Evolutionary conservation across 2,888 invertebrate genomes (phyloP).

Genomic region (Eulithis testata): DNA sequence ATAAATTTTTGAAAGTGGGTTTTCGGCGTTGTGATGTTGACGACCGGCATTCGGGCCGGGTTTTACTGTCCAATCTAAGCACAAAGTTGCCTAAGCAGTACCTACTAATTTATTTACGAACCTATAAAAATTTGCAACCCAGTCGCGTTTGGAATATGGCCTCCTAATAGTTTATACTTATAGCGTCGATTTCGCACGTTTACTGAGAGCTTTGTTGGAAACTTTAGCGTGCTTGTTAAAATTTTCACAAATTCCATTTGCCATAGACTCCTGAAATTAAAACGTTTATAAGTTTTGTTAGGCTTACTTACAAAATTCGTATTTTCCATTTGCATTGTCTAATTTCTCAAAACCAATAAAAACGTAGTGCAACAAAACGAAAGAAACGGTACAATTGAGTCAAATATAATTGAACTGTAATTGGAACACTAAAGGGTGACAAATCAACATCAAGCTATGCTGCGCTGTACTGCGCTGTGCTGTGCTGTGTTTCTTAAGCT

Average conservation of each 20-base stretch:
- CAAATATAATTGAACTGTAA: constrained; percentile 29
- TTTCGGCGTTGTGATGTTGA: constrained; percentile 24
- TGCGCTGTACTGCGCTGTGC: no score
- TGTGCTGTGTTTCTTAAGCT: no score
- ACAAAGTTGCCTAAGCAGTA: constrained; percentile 22
- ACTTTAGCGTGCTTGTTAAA: no score
- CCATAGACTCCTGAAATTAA: no score
- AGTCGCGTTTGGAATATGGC: constrained; percentile 11
- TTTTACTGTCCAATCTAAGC: constrained; percentile 25
- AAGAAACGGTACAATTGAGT: constrained; percentile 23
- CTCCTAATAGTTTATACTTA: not conserved
- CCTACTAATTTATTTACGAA: constrained; percentile 23
- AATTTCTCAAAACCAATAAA: constrained; percentile 2
- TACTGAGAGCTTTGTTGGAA: not conserved
- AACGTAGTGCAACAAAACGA: constrained; percentile 18
- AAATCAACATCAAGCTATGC: no score
- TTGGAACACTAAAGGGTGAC: constrained; percentile 29
- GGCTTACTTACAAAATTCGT: no score
- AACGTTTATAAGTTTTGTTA: no score
- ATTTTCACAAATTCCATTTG: no score
- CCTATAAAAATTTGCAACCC: constrained; percentile 8
- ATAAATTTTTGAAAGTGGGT: constrained; percentile 33
- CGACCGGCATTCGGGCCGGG: constrained; percentile 20
- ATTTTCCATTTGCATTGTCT: no score
- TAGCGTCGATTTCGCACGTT: not conserved